These are phyloP conservation scores for Micronycteris hirsuta DNA, from an alignment of 2,113 vertebrate genomes.

Conservation along the genomic window DNA sequence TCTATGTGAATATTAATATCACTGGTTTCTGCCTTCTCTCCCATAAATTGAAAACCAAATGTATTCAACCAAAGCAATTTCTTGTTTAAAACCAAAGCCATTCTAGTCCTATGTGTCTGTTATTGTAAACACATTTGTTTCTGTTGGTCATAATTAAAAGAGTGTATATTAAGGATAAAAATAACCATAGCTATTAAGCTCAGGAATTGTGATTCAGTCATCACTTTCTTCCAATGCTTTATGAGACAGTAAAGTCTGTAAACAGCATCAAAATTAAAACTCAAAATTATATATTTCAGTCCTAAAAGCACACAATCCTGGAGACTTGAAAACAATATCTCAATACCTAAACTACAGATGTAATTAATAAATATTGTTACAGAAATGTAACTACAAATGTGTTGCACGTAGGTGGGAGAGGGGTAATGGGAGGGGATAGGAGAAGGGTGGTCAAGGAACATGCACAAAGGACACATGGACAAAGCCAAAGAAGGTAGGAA, in stretches of 20 bases:
- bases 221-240: not conserved
- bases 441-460: too few relatives aligned
- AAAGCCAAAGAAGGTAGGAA: too few relatives aligned
- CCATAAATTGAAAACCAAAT: not conserved
- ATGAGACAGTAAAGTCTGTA: not conserved
- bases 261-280: not conserved
- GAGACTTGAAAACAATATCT: not conserved
- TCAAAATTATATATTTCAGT: not conserved
- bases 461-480: too few relatives aligned
- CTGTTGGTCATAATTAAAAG: not conserved
- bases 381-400: not conserved
- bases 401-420: not conserved
- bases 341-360: not conserved
- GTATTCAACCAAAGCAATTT: not conserved
- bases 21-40: not conserved
- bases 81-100: too few relatives aligned
- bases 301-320: not conserved
- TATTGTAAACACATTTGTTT: not conserved
- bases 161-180: not conserved
- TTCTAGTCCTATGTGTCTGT: not conserved
- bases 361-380: not conserved
- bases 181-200: not conserved
- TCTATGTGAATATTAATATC: not conserved
- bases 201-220: not conserved
- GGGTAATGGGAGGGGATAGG: too few relatives aligned